phyloP scores from a whole-genome alignment of 2,888 invertebrate species.

The Zhuqinia jingwanae region DNA sequence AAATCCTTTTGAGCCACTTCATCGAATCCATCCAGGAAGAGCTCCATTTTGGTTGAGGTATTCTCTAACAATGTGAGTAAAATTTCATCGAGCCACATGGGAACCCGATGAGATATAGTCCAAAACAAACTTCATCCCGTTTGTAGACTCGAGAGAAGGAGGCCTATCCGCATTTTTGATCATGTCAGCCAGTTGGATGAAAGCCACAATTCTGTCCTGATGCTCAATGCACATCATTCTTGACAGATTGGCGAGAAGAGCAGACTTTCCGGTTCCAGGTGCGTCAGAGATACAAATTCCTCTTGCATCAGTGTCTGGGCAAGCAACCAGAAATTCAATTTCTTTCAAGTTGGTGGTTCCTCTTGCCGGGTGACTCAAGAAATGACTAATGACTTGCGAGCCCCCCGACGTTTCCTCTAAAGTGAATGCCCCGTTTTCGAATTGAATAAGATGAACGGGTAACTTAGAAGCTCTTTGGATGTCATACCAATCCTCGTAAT shows the following conservation, averaged over 20 bases:
- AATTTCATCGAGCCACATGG: too few species aligned
- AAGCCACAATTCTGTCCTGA: background rate
- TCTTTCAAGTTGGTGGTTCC: too few species aligned
- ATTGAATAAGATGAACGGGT: background rate
- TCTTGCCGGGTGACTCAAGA: too few species aligned
- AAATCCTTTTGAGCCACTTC: background rate
- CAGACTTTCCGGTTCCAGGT: conserved; percentile 13
- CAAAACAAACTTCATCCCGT: background rate
- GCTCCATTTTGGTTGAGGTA: background rate
- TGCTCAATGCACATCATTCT: background rate
- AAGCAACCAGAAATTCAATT: too few species aligned
- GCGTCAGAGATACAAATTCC: background rate
- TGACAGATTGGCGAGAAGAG: background rate
- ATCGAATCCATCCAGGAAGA: conserved; percentile 12
- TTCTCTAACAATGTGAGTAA: background rate
- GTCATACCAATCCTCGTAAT: background rate
- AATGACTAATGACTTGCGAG: too few species aligned
- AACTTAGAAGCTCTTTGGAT: background rate
- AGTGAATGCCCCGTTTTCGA: too few species aligned
- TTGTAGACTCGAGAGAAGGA: background rate
- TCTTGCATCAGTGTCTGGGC: too few species aligned
- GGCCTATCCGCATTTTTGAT: too few species aligned
- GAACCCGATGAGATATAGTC: background rate
- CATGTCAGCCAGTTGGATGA: background rate
- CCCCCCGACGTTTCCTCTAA: too few species aligned